Percentiles rank a stretch among this genome's conserved stretches.
These are phyloP conservation scores for Hephaestus fuliginosus DNA, from an alignment of 2,797 vertebrate genomes.

Conservation along the genomic window DNA sequence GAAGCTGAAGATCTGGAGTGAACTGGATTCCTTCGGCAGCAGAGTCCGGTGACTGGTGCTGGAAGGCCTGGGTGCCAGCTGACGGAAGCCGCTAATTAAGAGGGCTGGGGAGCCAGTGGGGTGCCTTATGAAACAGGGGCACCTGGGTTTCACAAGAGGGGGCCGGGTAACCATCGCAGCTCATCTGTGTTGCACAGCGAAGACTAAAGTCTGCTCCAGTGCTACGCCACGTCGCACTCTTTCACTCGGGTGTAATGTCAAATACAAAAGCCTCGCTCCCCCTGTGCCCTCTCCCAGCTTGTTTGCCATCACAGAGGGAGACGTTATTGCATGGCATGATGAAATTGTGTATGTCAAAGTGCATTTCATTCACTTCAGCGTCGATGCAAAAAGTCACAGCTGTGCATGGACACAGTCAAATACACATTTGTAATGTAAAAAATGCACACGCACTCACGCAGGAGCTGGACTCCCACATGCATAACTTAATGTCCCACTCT, in stretches of 20 bases:
- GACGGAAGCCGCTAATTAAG: slow-evolving; percentile 81
- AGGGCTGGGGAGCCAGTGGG: slow-evolving; percentile 75
- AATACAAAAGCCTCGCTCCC: slow-evolving; percentile 42
- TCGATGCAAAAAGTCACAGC: slow-evolving; percentile 35
- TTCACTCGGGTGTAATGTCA: slow-evolving; percentile 52
- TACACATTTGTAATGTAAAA: slow-evolving; percentile 11
- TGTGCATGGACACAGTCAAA: slow-evolving; percentile 16
- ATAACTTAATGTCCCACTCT: slow-evolving; percentile 61
- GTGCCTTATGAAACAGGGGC: slow-evolving; percentile 80
- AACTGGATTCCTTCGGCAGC: slow-evolving; percentile 62
- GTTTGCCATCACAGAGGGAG: slow-evolving; percentile 65
- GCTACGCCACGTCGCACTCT: slow-evolving; percentile 50
- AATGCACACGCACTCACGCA: slow-evolving; percentile 26
- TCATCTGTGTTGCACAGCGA: slow-evolving; percentile 63
- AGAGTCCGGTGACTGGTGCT: slow-evolving; percentile 66
- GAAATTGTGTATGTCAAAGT: slow-evolving; percentile 67
- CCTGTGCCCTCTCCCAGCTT: slow-evolving; percentile 42
- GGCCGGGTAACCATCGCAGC: slow-evolving; percentile 73
- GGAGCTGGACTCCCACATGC: slow-evolving; percentile 65
- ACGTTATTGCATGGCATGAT: slow-evolving; percentile 70
- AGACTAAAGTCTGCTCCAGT: slow-evolving; percentile 39
- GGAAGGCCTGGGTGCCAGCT: slow-evolving; percentile 77
- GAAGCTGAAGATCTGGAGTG: slow-evolving; percentile 55
- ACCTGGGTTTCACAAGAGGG: slow-evolving; percentile 81
- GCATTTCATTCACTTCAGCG: slow-evolving; percentile 63